Percentiles rank a stretch among this genome's conserved stretches.
Evolutionary conservation across 2,113 vertebrate genomes (phyloP).

Genomic region (Colaptes auratus): DNA sequence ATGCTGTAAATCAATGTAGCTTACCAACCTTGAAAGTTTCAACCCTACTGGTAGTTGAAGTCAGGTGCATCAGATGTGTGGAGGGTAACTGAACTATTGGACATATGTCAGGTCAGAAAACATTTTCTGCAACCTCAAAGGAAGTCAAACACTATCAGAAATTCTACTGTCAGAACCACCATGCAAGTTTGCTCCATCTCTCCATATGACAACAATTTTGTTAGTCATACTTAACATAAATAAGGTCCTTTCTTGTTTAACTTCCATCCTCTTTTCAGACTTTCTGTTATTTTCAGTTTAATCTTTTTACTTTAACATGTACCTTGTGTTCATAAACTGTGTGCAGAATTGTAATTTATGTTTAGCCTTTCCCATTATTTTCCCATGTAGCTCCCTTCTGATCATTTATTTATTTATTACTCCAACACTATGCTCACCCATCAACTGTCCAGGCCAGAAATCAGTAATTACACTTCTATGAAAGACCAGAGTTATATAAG

Average conservation of each 20-base stretch:
- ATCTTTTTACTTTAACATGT: neutral
- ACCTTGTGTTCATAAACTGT: neutral
- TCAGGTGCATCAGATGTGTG: neutral
- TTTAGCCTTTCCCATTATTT: neutral
- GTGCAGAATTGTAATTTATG: neutral
- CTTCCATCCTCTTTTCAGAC: neutral
- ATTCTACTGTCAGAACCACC: neutral
- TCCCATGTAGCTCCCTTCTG: neutral
- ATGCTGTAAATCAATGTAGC: neutral
- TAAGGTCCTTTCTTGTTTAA: neutral
- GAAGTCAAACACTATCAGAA: neutral
- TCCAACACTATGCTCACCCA: neutral
- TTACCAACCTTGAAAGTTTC: neutral
- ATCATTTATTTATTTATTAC: neutral
- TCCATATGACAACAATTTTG: neutral
- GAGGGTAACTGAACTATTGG: neutral
- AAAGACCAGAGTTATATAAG: neutral
- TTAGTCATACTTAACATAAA: neutral
- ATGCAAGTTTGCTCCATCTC: neutral
- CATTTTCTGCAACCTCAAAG: neutral
- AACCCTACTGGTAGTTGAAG: neutral
- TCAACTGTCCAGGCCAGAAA: neutral
- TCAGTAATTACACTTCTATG: neutral
- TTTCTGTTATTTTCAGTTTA: neutral
- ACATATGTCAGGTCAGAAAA: neutral